Percentiles rank a stretch among this genome's conserved stretches.
Conservation (phyloP, 2,113 vertebrate genomes). For the Acrocephalus arundinaceus region DNA sequence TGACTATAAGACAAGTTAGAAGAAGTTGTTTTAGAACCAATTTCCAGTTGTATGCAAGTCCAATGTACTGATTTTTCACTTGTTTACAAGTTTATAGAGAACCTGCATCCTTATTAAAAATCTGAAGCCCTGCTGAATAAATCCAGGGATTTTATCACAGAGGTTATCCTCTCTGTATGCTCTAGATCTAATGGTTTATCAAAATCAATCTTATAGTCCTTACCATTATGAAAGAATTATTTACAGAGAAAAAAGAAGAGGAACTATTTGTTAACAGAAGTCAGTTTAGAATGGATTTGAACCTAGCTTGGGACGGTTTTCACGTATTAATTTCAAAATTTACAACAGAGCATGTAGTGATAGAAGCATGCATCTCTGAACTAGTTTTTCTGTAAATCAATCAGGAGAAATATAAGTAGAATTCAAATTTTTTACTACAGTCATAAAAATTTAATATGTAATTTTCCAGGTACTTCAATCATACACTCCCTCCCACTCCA, state of each 20-base stretch:
- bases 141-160: background rate
- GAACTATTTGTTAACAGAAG: background rate
- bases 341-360: background rate
- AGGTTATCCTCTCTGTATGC: background rate
- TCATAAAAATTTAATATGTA: background rate
- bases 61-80: background rate
- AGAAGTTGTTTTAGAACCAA: background rate
- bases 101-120: background rate
- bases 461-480: background rate
- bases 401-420: background rate
- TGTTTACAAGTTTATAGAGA: background rate
- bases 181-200: background rate
- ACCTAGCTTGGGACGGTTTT: background rate
- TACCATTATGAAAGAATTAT: background rate
- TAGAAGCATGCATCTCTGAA: background rate
- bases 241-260: background rate
- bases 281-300: background rate
- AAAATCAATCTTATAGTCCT: background rate
- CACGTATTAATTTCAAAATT: background rate
- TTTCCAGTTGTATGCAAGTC: background rate
- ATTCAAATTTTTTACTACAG: background rate
- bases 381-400: background rate
- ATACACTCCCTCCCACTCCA: fast-evolving
- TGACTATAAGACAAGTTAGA: background rate
- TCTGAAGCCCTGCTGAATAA: background rate